Conservation (phyloP, 2,113 vertebrate species). For the Monarcha castaneiventris region DNA sequence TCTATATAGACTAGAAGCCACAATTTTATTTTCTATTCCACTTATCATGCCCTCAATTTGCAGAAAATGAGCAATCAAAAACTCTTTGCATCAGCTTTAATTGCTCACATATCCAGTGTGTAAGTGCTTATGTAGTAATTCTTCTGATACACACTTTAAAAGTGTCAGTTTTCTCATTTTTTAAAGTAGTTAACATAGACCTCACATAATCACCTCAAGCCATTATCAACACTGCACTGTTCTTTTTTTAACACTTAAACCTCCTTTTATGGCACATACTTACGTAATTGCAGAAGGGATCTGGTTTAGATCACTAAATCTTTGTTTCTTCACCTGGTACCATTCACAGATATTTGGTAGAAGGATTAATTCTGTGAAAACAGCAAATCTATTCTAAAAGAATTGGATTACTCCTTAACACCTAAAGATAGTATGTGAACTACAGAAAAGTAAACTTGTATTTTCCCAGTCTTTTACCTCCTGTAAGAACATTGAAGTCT, state of each 20-base stretch:
- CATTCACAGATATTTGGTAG: not conserved
- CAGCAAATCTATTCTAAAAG: not conserved
- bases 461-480: not conserved
- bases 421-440: not conserved
- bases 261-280: not conserved
- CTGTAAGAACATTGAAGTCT: not conserved
- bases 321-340: not conserved
- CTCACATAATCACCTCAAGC: not conserved
- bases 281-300: not conserved
- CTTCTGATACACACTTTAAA: slow-evolving; percentile 40
- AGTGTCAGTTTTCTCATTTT: slow-evolving; percentile 28
- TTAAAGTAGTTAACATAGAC: slow-evolving; percentile 49
- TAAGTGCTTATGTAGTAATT: slow-evolving; percentile 57
- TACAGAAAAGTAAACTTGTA: not conserved
- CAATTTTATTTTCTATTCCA: slow-evolving; percentile 35
- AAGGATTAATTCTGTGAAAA: not conserved
- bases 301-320: not conserved
- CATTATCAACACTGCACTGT: slow-evolving; percentile 3
- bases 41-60: slow-evolving; percentile 56
- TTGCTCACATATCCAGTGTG: not conserved
- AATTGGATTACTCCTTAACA: not conserved
- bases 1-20: slow-evolving; percentile 6
- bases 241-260: slow-evolving; percentile 18
- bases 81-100: slow-evolving; percentile 54
- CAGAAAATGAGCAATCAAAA: slow-evolving; percentile 64